A percentile compares a stretch with the other conserved stretches of the same genome.
These are phyloP conservation scores for Hyles vespertilio DNA, from an alignment of 1,140 invertebrate species.

Conservation along the genomic window DNA sequence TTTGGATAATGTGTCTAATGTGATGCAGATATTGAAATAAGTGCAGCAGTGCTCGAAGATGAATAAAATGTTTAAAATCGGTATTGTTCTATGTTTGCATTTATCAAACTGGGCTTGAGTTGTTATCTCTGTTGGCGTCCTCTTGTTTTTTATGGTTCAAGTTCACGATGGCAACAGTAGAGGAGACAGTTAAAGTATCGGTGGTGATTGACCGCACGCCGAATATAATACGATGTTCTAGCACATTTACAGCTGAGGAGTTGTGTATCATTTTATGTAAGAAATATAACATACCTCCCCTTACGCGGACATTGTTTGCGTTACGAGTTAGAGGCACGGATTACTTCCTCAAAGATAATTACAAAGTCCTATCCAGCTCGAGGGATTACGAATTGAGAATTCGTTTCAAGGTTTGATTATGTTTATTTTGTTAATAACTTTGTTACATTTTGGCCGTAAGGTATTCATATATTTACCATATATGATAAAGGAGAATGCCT, in stretches of 20 bases:
- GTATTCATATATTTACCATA: no score
- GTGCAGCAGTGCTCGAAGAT: conserved; percentile 32
- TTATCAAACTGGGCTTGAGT: conserved; percentile 36
- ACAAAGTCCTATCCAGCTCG: conserved; percentile 73
- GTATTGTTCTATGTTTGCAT: conserved; percentile 23
- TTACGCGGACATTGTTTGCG: conserved; percentile 86
- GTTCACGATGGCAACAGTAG: conserved; percentile 58
- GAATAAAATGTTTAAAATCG: conserved; percentile 29
- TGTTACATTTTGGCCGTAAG: no score
- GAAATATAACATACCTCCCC: conserved; percentile 82
- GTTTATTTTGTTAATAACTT: neutral
- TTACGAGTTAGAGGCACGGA: conserved; percentile 78
- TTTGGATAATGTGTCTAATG: conserved; percentile 12
- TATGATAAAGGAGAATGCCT: no score
- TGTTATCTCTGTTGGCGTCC: conserved; percentile 53
- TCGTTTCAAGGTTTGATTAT: conserved; percentile 80
- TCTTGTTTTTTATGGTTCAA: conserved; percentile 54
- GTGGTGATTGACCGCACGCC: conserved; percentile 53
- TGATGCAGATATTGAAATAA: conserved; percentile 2
- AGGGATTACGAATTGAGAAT: conserved; percentile 84
- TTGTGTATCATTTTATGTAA: conserved; percentile 83
- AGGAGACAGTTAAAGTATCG: conserved; percentile 55
- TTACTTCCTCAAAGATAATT: conserved; percentile 80
- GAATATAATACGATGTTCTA: conserved; percentile 55
- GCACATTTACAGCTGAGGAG: conserved; percentile 78